Evolutionary conservation across 1,140 invertebrate species (phyloP), one percentile per base, ranked within the genome.

Genomic region (Brachionus koreanus): DNA sequence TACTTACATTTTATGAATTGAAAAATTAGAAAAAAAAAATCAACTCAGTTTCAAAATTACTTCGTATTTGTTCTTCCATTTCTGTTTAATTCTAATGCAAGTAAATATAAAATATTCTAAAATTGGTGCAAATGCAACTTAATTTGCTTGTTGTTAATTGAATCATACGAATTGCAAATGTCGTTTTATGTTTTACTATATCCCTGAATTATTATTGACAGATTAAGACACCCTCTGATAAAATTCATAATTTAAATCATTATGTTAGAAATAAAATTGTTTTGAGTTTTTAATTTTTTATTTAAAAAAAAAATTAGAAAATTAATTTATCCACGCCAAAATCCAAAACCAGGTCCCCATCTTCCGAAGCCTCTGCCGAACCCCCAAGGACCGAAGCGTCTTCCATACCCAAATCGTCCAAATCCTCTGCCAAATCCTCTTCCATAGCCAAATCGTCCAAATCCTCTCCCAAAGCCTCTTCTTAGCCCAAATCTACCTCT

Each of bases 51-150:
- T 65, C 33, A 65, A 33, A 69, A 69, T 69, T 39, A 69, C 65
- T 69, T 69, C 65, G 37, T 69, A 23, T 69, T 69, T 69, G 65
- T 69, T 69, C 49, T 57, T 37, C 65, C 65, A 69, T 69, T 69
- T 69, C 65, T 69, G 65, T 69, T 69, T 39, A 39, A 69, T 33
- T 65, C 33, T 33, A 69, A 69, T 69, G 35, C 65, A 39, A 69
- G 65, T 69, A 69, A 69, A 69, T 37, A 25, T 33, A 39, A 39
- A 39, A 69, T 13, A 69, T 19, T 19, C n/a, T 16, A 37, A 69
- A 69, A 37, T 37, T 69, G n/a, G 65, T 69, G 65, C 65, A 69
- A 69, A 39, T 69, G 35, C 65, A 69, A 37, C 37, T 69, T 69
- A 19, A 39, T 69, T 69, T 69, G 16, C 16, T 37, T 69, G 29